phyloP scores from a whole-genome alignment of 2,888 invertebrate species.

The Lottia gigantea region DNA sequence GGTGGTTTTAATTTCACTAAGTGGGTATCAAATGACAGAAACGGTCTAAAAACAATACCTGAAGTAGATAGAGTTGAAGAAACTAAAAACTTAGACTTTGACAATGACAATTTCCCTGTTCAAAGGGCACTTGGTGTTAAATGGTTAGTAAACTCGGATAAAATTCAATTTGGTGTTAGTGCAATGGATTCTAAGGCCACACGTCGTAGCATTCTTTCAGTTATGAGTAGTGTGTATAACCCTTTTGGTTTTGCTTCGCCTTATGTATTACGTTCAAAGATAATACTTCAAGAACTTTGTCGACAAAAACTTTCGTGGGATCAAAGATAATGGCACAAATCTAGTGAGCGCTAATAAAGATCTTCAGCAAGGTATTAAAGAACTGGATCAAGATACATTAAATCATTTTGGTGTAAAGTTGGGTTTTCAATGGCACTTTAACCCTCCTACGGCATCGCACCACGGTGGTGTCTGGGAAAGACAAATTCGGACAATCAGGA shows the following conservation, averaged over 20 bases:
- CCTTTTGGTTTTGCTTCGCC: slow-evolving; percentile 4
- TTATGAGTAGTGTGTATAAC: slow-evolving; percentile 10
- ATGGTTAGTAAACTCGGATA: slow-evolving; percentile 19
- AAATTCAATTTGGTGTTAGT: slow-evolving; percentile 11
- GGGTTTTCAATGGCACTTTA: too few relatives aligned
- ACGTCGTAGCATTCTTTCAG: slow-evolving; percentile 6
- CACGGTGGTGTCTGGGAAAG: too few relatives aligned
- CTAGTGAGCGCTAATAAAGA: too few relatives aligned
- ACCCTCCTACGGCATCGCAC: too few relatives aligned
- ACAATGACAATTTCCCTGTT: slow-evolving; percentile 29
- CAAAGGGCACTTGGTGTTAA: slow-evolving; percentile 25
- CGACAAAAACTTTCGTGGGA: slow-evolving; percentile 13
- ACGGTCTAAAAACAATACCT: slow-evolving; percentile 32
- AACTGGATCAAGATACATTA: too few relatives aligned
- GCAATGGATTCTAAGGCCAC: background rate
- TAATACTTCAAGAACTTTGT: slow-evolving; percentile 10
- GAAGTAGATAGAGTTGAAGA: slow-evolving; percentile 25
- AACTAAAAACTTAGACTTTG: slow-evolving; percentile 14
- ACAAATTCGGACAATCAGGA: too few relatives aligned
- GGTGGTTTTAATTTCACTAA: slow-evolving; percentile 34
- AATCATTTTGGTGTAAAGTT: too few relatives aligned
- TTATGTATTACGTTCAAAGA: background rate
- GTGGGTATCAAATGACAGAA: slow-evolving; percentile 29
- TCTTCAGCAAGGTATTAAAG: too few relatives aligned
- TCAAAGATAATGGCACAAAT: too few relatives aligned